Evolutionary conservation across 2,797 vertebrate species (phyloP).

Genomic region (Natrix natrix): DNA sequence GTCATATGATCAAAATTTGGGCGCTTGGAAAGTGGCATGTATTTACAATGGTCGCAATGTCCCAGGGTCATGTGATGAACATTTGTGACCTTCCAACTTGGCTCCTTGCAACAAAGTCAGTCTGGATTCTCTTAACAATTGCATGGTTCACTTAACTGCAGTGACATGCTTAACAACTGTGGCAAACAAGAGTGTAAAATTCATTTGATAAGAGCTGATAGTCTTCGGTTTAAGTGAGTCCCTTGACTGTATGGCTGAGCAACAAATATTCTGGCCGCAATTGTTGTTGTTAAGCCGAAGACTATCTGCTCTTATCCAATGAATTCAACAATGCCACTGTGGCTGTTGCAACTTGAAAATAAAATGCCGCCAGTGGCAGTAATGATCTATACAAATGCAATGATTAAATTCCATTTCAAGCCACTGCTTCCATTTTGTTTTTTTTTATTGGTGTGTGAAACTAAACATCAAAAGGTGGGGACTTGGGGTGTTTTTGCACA

Average conservation of each 20-base stretch:
- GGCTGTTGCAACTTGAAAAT: constrained; percentile 30
- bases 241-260: neutral
- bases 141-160: neutral
- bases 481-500: neutral
- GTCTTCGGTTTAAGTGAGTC: too few relatives aligned
- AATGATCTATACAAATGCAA: constrained; percentile 48
- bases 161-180: neutral
- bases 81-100: neutral
- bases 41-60: neutral
- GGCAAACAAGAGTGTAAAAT: neutral
- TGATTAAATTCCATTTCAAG: constrained; percentile 37
- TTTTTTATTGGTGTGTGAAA: neutral
- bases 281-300: neutral
- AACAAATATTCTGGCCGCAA: neutral
- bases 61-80: neutral
- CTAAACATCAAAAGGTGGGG: constrained; percentile 21
- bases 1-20: neutral
- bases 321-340: constrained; percentile 11
- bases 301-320: constrained; percentile 1
- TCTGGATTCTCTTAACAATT: neutral
- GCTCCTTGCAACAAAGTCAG: neutral
- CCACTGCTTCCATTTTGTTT: constrained; percentile 47
- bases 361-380: constrained; percentile 43
- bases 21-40: neutral
- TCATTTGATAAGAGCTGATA: too few relatives aligned